Base-by-base conservation (phyloP, 2,888 invertebrate species). In the Chaitophorus viminalis region DNA sequence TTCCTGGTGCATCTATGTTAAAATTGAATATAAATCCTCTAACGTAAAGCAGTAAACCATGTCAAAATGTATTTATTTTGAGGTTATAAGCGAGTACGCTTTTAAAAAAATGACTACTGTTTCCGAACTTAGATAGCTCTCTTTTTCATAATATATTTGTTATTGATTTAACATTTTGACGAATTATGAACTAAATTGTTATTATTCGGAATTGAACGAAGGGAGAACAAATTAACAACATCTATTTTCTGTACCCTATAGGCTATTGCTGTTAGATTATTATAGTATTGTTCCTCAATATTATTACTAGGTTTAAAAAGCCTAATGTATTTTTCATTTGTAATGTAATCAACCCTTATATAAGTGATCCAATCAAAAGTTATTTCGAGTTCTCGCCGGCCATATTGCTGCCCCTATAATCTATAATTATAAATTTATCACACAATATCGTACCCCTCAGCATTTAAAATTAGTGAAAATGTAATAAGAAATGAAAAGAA, bases 281-380 rank as follows among this genome's bases (percentile, higher is more conserved):
- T 60, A 46, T 46, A 21, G 60, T 60, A 60, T 60, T 60, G 25
- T 60, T 60, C 60, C 25, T 60, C 60, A 60, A 60, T 60, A 25
- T 60, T 60, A 5, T 21, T 4, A 3, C 60, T 25, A 21, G 29
- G 17, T 70, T 70, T 70, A 29, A 5, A 70, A 70, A 70, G 17
- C 70, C 3, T 70, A 70, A 29, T 29, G 17, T 70, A 70, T 70
- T 70, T 70, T 70, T 70, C 70, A 70, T 70, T 70, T 70, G 70
- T 70, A 70, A 70, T 31, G 70, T 31, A 31, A 70, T 70, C 70
- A 70, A 70, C 31, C 70, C 70, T 70, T 31, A 70, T 70, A 70
- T 70, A 29, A 70, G 3, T 70, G 31, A 31, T 31, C 31, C 70
- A 70, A 70, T 70, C 29, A 70, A 31, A 31, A 70, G 14, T 4